These are phyloP conservation scores for Xiphophorus couchianus DNA, from an alignment of 2,113 vertebrate genomes.

Conservation along the genomic window DNA sequence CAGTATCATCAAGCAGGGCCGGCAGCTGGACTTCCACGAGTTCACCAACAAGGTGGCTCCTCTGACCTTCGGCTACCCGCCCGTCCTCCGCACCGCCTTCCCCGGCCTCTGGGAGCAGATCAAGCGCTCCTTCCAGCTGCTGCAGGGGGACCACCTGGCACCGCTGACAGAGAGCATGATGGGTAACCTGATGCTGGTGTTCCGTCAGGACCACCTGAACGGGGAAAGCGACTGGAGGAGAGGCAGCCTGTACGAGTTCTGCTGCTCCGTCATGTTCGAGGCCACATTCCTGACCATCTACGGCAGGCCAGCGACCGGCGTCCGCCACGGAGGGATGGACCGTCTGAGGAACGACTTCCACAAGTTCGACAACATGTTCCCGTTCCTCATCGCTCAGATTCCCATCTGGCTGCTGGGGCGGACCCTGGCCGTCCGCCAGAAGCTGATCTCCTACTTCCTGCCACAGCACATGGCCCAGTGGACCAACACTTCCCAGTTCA, in stretches of 20 bases:
- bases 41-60: conserved; percentile 76
- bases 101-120: conserved; percentile 63
- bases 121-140: conserved; percentile 54
- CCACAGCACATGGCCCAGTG: conserved; percentile 79
- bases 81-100: conserved; percentile 13
- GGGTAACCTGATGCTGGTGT: conserved; percentile 82
- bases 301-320: conserved; percentile 74
- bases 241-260: conserved; percentile 84
- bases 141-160: conserved; percentile 81
- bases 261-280: conserved; percentile 86
- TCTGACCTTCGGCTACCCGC: conserved; percentile 63
- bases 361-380: conserved; percentile 85
- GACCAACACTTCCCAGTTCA: conserved; percentile 79
- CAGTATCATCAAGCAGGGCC: conserved; percentile 83
- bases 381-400: conserved; percentile 82
- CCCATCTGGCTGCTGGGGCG: conserved; percentile 87
- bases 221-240: conserved; percentile 73
- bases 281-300: conserved; percentile 87
- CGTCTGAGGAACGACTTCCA: conserved; percentile 81
- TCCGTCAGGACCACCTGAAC: conserved; percentile 78
- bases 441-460: conserved; percentile 82
- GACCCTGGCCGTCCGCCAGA: conserved; percentile 79
- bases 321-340: conserved; percentile 74
- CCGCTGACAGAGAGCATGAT: conserved; percentile 83
- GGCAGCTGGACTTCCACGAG: conserved; percentile 87